Evolutionary conservation across 2,113 vertebrate genomes (phyloP), one percentile per base, ranked within the genome.

Genomic region (Phylloscopus trochilus): DNA sequence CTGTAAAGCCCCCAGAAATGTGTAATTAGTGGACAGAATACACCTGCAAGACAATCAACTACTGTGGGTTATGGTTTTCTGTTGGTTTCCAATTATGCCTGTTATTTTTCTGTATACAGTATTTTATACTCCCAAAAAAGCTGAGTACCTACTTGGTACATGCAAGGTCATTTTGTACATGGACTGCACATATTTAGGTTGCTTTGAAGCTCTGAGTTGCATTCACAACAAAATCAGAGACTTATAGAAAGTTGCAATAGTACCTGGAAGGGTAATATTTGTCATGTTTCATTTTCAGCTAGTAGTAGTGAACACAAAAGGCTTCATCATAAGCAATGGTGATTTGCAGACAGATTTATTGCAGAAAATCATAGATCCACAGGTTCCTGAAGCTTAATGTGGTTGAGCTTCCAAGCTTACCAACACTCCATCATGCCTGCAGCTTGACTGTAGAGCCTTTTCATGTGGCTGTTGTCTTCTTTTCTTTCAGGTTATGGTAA

Each of bases 401-500:
- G 26, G 41, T 15, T 78, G 30, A 84, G 19, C 33, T 87, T 78
- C 56, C 69, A 93, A 83, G 37, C 6, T 43, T 39, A 52, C 1
- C 0, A 82, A 69, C 13, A 26, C 28, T n/a, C 24, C 60, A 15
- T 53, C 33, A 39, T 56, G 55, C 31, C 58, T 79, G 28, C 31
- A 89, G 41, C 43, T 62, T 91, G 51, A 58, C 46, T 46, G 5
- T 43, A 78, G 68, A 89, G 56, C 39, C 15, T 79, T 94, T 68
- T 72, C 16, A 33, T 53, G 15, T 53, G 63, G 16, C 33, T 44
- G 17, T 72, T 74, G 74, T 72, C 37, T 84, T 74, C 33, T 52
- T 73, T 77, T 72, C 49, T 56, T n/a, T 6, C 92, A 99, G 99
- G 99, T 22, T 99, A 99, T 7, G 99, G 99, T 15, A 99, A 99